Base-by-base conservation (phyloP, 2,888 invertebrate species). In the Netelia inedita region DNA sequence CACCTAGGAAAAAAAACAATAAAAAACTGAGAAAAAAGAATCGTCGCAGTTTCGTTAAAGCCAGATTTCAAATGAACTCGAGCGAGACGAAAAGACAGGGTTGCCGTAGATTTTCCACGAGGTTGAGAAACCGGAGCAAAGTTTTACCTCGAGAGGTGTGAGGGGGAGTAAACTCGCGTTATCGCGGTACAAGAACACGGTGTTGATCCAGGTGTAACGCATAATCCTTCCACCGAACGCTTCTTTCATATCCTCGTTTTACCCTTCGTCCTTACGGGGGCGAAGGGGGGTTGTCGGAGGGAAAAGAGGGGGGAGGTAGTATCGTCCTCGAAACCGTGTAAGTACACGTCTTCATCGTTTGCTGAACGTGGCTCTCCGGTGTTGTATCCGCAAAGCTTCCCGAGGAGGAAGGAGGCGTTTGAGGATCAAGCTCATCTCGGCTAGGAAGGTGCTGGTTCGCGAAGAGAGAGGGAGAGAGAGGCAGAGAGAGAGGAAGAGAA, bases 401-500 rank as follows among this genome's bases (percentile, higher is more conserved):
- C 35, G 35, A 35, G 35, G 35, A 35, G 35, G 19, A 63, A 35
- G 63, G 65, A 75, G 65, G 74, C 53, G 74, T 75, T 46, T 46
- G 74, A 28, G 74, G 74, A 75, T 75, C 63, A 75, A 75, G 74
- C 63, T 75, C 74, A 75, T 65, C 74, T 53, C 35, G 65, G 53
- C 35, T 35, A 35, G 5, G 35, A 35, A 35, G 35, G 35, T 28
- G 28, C 28, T 28, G 28, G 1, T 35, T 6, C 35, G 35, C 35
- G 5, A 35, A 75, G 65, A 63, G 41, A 14, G 46, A 14, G 43
- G 1, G 3, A 8, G 1, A 43, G 14, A 46, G 21, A 50, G 46
- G n/a, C n/a, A 50, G 50, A 21, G 35, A 35, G 35, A 35, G 35
- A 35, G 0, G 2, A 23, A 1, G 2, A 74, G 63, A 63, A 35